Evolutionary conservation across 1,140 invertebrate genomes (phyloP), one percentile per base, ranked within the genome.

Genomic region (Hesperophylax magnus): DNA sequence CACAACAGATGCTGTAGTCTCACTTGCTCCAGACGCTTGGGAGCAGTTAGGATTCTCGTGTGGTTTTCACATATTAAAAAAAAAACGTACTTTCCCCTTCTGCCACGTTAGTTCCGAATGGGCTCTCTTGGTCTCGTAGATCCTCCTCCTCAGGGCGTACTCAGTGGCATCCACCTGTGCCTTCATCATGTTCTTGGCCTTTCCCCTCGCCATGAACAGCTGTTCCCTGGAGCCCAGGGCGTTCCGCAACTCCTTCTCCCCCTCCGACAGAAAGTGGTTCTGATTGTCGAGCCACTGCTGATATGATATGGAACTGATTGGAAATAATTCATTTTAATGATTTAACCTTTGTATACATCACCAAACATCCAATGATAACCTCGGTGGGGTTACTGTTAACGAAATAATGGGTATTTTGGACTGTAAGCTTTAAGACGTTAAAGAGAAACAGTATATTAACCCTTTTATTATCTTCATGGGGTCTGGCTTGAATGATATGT

Each of bases 81-180:
- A 2, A 47, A 14, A 47, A 14, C 39, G 9, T 47, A 76, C 94
- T 89, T 96, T 96, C 80, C 93, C 87, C 85, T 94, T 94, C 88
- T 97, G 96, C 95, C 96, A 97, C 77, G 96, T 92, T 17, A 97
- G 88, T 86, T 98, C 96, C 85, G 96, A 96, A 78, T 93, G 92
- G 1, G 95, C 93, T 83, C 94, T 92, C 85, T 95, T 93, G 6
- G 95, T 96, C 85, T 97, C 95, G 86, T 97, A 97, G 58, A 97
- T 95, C 78, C 96, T 91, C 86, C 94, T 93, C 9, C 95, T 90
- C 84, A 97, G 90, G 76, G 93, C 93, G 86, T 96, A 97, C 86
- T 98, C 95, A 0, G 96, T 96, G 17, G 92, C 91, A 77, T 96
- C 95, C 78, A 93, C 92, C 88, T 97, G 96, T 11, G 94, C 93